Percentiles rank a stretch among this genome's conserved stretches.
These are phyloP conservation scores for Ascaphus truei DNA, from an alignment of 2,113 vertebrate species.

Conservation along the genomic window DNA sequence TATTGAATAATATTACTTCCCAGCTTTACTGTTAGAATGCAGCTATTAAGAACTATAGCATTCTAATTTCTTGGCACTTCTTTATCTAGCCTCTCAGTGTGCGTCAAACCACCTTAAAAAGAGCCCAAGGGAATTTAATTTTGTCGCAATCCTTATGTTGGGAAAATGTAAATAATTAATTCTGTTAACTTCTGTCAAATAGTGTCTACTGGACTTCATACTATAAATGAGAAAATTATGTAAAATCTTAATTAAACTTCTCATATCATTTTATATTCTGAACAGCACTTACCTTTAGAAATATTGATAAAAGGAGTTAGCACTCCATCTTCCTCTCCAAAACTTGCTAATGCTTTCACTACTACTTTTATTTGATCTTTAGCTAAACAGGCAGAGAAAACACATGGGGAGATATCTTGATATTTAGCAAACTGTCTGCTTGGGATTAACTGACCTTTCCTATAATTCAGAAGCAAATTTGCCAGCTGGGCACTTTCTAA, in stretches of 20 bases:
- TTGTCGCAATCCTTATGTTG: neutral
- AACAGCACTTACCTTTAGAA: slow-evolving; percentile 20
- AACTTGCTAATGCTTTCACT: slow-evolving; percentile 31
- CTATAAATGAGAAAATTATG: slow-evolving; percentile 1
- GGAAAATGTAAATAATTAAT: neutral
- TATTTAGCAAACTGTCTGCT: slow-evolving; percentile 55
- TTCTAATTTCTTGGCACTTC: neutral
- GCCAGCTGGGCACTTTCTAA: slow-evolving; percentile 45
- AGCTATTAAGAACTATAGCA: neutral
- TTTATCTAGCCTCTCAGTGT: slow-evolving; percentile 1
- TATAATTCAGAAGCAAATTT: slow-evolving; percentile 55
- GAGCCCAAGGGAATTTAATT: neutral
- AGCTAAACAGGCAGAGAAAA: slow-evolving; percentile 36
- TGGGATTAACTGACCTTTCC: slow-evolving; percentile 59
- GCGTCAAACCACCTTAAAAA: neutral
- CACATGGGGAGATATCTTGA: slow-evolving; percentile 40
- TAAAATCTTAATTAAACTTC: slow-evolving; percentile 32
- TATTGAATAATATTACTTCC: neutral
- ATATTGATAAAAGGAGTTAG: slow-evolving; percentile 25
- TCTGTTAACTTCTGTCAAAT: neutral
- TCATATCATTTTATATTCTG: slow-evolving; percentile 10
- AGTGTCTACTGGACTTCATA: neutral
- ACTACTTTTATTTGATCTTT: slow-evolving; percentile 28
- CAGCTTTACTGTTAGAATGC: neutral
- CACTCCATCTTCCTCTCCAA: slow-evolving; percentile 15